phyloP scores from a whole-genome alignment of 1,140 invertebrate genomes.

The Anastrepha obliqua region DNA sequence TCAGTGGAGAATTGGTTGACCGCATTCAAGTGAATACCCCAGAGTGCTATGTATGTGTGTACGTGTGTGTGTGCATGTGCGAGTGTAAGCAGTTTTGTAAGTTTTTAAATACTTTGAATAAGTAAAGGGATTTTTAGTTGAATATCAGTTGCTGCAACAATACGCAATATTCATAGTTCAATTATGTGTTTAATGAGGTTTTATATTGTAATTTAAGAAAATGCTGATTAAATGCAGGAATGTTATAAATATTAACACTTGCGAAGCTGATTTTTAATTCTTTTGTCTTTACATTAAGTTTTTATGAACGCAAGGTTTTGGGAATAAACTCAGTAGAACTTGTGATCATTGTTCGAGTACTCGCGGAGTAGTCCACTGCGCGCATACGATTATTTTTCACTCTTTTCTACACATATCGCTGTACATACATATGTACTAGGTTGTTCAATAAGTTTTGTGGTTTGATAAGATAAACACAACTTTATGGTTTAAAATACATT shows the following conservation, averaged over 20 bases:
- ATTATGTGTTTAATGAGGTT: not conserved
- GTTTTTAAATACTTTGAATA: not conserved
- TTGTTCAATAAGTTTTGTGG: too few species aligned
- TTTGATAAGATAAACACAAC: too few species aligned
- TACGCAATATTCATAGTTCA: not conserved
- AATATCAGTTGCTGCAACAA: not conserved
- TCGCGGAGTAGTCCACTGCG: too few species aligned
- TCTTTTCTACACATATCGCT: too few species aligned
- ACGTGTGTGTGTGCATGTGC: too few species aligned
- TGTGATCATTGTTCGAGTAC: too few species aligned
- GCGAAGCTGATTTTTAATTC: not conserved
- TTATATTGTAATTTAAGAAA: not conserved
- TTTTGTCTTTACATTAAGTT: not conserved
- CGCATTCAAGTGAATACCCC: not conserved
- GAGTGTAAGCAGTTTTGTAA: too few species aligned
- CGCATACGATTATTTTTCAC: too few species aligned
- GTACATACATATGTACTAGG: too few species aligned
- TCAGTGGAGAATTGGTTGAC: constrained; percentile 10
- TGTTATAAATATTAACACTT: not conserved
- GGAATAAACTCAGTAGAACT: too few species aligned
- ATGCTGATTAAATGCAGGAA: not conserved
- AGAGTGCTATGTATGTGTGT: not conserved
- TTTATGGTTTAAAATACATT: too few species aligned
- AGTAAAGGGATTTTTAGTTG: not conserved
- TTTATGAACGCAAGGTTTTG: too few species aligned